Evolutionary conservation across 2,888 invertebrate species (phyloP).

Genomic region (Dolichopus griseipennis): DNA sequence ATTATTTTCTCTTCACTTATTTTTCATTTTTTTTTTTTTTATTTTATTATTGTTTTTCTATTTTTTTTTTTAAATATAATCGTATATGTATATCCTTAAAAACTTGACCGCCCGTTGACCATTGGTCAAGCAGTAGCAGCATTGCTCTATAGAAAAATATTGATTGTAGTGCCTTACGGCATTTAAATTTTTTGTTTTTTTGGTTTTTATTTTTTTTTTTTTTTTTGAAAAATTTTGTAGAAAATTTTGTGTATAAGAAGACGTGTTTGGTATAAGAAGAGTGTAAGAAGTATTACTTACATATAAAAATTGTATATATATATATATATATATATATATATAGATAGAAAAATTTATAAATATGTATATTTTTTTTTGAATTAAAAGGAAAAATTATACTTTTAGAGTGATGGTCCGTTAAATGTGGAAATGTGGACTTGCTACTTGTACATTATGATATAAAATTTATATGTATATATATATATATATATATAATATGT

Average conservation of each 20-base stretch:
- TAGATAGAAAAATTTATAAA: too few relatives aligned
- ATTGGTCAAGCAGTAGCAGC: slow-evolving; percentile 16
- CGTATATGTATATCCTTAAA: slow-evolving; percentile 20
- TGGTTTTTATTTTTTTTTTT: too few relatives aligned
- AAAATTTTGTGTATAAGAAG: slow-evolving; percentile 4
- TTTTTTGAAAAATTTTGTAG: too few relatives aligned
- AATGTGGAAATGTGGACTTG: too few relatives aligned
- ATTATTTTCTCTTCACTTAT: neutral
- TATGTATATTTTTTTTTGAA: too few relatives aligned
- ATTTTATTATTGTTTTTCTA: neutral
- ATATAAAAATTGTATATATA: too few relatives aligned
- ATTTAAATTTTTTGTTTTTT: neutral
- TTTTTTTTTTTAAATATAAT: too few relatives aligned
- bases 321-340: too few relatives aligned
- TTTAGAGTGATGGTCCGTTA: too few relatives aligned
- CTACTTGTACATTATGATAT: too few relatives aligned
- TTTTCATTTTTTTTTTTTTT: neutral
- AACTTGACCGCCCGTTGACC: slow-evolving; percentile 21
- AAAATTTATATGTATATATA: neutral
- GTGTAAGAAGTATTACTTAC: neutral
- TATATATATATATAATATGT: too few relatives aligned
- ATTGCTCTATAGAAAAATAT: slow-evolving; percentile 18
- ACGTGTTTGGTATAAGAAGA: slow-evolving; percentile 13
- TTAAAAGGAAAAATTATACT: too few relatives aligned
- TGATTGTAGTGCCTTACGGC: slow-evolving; percentile 20